A percentile compares a stretch with the other conserved stretches of the same genome.
phyloP scores from a whole-genome alignment of 2,888 invertebrate species.

The Rosalia funebris region DNA sequence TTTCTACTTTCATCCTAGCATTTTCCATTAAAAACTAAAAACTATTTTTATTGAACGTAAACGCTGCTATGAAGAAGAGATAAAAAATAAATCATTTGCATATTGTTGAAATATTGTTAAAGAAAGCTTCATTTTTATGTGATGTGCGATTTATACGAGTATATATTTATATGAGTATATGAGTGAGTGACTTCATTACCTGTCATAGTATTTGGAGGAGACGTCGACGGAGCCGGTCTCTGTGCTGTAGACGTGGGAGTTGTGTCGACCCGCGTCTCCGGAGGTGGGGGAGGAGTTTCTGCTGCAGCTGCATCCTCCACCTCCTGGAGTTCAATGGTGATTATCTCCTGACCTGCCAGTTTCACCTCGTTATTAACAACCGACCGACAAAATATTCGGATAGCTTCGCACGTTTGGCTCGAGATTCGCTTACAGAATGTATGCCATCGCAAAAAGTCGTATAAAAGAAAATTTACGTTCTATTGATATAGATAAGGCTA shows the following conservation, averaged over 20 bases:
- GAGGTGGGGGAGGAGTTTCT: slow-evolving; percentile 54
- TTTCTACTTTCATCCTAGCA: too few relatives aligned
- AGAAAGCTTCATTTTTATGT: too few relatives aligned
- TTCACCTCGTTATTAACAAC: slow-evolving; percentile 49
- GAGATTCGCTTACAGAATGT: slow-evolving; percentile 11
- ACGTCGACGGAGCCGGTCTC: slow-evolving; percentile 55
- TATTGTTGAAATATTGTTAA: too few relatives aligned
- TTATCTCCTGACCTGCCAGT: slow-evolving; percentile 62
- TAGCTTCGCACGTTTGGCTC: background rate
- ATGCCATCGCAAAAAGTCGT: slow-evolving; percentile 14
- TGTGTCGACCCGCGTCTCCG: slow-evolving; percentile 50
- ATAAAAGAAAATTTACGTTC: slow-evolving; percentile 24
- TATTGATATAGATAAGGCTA: slow-evolving; percentile 36
- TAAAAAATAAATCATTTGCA: too few relatives aligned
- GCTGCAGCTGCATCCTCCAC: slow-evolving; percentile 57
- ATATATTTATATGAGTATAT: too few relatives aligned
- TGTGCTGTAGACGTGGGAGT: slow-evolving; percentile 50
- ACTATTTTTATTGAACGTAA: too few relatives aligned
- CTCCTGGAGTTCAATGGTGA: slow-evolving; percentile 62
- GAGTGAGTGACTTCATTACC: too few relatives aligned
- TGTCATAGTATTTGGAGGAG: slow-evolving; percentile 64
- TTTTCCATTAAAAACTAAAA: too few relatives aligned
- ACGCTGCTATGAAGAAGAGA: too few relatives aligned
- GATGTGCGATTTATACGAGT: too few relatives aligned
- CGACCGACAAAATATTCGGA: slow-evolving; percentile 1